phyloP scores from a whole-genome alignment of 2,888 invertebrate genomes.

The Drosophila neotestacea region DNA sequence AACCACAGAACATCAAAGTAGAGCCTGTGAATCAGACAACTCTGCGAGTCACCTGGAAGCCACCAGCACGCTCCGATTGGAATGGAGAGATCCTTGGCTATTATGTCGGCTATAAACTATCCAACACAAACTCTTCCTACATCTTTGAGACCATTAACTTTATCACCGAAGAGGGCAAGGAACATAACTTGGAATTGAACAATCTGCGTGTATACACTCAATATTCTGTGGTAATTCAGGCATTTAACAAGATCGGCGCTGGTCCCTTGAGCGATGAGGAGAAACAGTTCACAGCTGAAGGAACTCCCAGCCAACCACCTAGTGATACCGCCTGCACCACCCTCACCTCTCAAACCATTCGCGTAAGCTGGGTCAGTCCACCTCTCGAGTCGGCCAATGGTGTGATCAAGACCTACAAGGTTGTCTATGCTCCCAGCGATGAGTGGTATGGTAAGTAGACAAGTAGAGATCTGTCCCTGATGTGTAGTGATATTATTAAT shows the following conservation, averaged over 20 bases:
- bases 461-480: too few species aligned
- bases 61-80: slow-evolving; percentile 95
- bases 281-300: slow-evolving; percentile 97
- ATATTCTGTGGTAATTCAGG: slow-evolving; percentile 97
- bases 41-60: slow-evolving; percentile 95
- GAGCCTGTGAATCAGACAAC: slow-evolving; percentile 95
- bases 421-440: slow-evolving; percentile 95
- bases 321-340: slow-evolving; percentile 97
- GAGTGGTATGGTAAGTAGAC: slow-evolving; percentile 94
- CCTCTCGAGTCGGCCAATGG: slow-evolving; percentile 96
- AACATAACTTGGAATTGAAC: slow-evolving; percentile 93
- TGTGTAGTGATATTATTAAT: not conserved
- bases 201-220: slow-evolving; percentile 96
- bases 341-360: slow-evolving; percentile 96
- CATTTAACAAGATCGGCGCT: slow-evolving; percentile 96
- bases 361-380: slow-evolving; percentile 97
- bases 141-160: slow-evolving; percentile 96
- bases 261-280: slow-evolving; percentile 96
- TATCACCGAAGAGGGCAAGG: slow-evolving; percentile 95
- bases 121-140: slow-evolving; percentile 93
- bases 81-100: slow-evolving; percentile 96
- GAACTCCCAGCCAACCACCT: slow-evolving; percentile 95
- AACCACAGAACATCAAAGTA: slow-evolving; percentile 93
- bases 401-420: slow-evolving; percentile 97
- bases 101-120: slow-evolving; percentile 95